Evolutionary conservation across 2,113 vertebrate genomes (phyloP).

Genomic region (Trochalopteron elliotii): DNA sequence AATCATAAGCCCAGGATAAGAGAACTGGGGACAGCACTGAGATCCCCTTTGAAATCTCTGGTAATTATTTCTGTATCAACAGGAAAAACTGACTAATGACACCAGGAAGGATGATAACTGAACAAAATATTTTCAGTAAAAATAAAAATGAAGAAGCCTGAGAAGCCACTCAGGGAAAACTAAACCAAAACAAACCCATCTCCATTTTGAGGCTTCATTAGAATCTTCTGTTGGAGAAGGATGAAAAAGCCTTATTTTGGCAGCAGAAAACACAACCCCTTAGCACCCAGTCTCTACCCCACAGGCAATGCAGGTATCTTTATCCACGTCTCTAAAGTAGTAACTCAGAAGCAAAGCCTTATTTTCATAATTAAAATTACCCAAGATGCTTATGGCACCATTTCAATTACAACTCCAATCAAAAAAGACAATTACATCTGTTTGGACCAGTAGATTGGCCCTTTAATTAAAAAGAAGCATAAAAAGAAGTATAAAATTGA

Average conservation of each 20-base stretch:
- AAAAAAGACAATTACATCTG: neutral
- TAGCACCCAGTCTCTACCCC: neutral
- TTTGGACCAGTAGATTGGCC: neutral
- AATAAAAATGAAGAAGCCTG: neutral
- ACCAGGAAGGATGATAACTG: constrained; percentile 39
- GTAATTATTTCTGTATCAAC: constrained; percentile 42
- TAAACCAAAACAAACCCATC: neutral
- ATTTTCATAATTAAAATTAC: neutral
- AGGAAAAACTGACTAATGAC: constrained; percentile 45
- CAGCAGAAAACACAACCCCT: neutral
- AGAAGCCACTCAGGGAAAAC: neutral
- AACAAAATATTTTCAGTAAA: constrained; percentile 51
- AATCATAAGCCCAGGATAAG: neutral
- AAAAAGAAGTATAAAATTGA: neutral
- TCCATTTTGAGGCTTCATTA: neutral
- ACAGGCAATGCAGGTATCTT: neutral
- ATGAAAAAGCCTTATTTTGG: neutral
- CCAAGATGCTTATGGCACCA: neutral
- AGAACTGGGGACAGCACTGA: neutral
- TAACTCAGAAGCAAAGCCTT: neutral
- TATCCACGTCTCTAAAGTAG: neutral
- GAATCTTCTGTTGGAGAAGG: neutral
- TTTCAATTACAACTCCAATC: neutral
- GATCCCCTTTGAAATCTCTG: constrained; percentile 14
- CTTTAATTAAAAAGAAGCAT: neutral